A percentile compares a stretch with the other conserved stretches of the same genome.
These are phyloP conservation scores for Bemisia tabaci DNA, from an alignment of 1,140 invertebrate genomes.

Conservation along the genomic window DNA sequence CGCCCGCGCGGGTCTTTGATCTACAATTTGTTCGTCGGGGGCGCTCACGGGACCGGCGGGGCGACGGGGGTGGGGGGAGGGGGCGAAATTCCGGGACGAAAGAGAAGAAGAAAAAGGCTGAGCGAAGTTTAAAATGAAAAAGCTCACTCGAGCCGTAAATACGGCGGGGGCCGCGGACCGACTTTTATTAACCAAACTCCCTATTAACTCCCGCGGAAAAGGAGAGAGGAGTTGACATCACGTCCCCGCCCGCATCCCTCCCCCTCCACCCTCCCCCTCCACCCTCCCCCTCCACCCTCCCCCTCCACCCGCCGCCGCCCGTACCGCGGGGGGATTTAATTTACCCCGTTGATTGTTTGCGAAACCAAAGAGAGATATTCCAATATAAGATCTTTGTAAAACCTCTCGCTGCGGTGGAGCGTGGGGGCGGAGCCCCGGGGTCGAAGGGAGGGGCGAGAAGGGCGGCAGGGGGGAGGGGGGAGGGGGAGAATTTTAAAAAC, in stretches of 20 bases:
- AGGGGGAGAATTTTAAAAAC: conserved; percentile 6
- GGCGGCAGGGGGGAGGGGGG: neutral
- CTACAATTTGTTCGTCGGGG: neutral
- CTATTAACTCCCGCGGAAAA: neutral
- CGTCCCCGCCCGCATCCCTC: neutral
- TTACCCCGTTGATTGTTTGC: neutral
- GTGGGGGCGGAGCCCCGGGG: neutral
- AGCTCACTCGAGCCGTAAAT: neutral
- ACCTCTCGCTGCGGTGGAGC: neutral
- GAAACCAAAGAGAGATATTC: neutral
- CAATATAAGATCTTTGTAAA: neutral
- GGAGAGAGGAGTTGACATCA: neutral
- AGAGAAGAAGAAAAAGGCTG: conserved; percentile 19
- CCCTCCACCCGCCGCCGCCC: too few relatives aligned
- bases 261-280: neutral
- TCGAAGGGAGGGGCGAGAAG: conserved; percentile 1
- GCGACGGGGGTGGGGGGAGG: conserved; percentile 22
- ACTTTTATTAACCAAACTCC: neutral
- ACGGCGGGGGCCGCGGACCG: neutral
- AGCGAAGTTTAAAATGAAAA: conserved; percentile 19
- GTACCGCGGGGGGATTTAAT: neutral
- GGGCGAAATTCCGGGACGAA: conserved; percentile 18
- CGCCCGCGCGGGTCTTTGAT: neutral
- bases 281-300: neutral
- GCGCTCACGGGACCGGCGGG: neutral